Evolutionary conservation across 2,888 invertebrate species (phyloP).

Genomic region (Panopea generosa): DNA sequence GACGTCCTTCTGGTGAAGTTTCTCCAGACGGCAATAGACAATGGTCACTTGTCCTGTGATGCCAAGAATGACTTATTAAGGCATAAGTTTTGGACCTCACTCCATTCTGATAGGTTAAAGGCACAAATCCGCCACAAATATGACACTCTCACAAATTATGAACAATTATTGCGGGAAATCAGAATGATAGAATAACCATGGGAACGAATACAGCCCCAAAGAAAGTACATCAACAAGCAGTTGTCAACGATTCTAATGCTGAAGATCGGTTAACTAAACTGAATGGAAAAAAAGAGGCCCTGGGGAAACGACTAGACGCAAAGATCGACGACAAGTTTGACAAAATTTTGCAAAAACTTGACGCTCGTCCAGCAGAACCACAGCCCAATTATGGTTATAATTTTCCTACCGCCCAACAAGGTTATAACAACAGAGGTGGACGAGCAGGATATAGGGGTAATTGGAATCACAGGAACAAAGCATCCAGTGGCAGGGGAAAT

Average conservation of each 20-base stretch:
- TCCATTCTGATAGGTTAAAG: constrained; percentile 4
- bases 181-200: neutral
- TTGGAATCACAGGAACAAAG: neutral
- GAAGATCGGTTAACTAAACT: no score
- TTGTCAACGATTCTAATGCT: no score
- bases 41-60: neutral
- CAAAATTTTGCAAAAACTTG: neutral
- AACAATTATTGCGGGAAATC: neutral
- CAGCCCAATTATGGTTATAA: no score
- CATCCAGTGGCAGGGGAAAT: neutral
- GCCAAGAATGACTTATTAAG: constrained; percentile 8
- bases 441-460: no score
- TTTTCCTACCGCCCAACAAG: no score
- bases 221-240: no score
- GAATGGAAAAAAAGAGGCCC: neutral
- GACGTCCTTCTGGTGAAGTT: neutral
- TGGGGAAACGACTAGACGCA: neutral
- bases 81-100: constrained; percentile 9
- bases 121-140: constrained; percentile 12
- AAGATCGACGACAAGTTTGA: neutral
- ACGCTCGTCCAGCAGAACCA: neutral
- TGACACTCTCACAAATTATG: constrained; percentile 2
- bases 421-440: no score
- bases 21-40: constrained; percentile 1
- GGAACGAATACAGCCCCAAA: no score